Base-by-base conservation (phyloP, 2,888 invertebrate species). In the Ophion costatus region DNA sequence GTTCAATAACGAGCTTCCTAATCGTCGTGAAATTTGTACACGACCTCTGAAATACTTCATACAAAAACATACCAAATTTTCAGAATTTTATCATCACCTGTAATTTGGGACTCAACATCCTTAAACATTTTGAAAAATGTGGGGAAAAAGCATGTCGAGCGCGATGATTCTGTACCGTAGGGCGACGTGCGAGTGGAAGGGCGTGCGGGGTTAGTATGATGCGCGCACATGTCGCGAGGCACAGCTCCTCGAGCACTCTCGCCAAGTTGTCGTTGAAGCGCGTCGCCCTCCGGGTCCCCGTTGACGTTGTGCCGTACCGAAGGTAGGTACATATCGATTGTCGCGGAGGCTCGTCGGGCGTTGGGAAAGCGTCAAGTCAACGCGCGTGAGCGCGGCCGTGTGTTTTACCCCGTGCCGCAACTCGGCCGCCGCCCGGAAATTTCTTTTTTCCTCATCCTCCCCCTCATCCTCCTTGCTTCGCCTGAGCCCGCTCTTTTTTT, bases 261-360 rank as follows among this genome's bases (percentile, higher is more conserved):
- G 71, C 56, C 74, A 45, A 85, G 84, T 79, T 76, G 75, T 79
- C 84, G 82, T 80, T 82, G 80, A 85, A 73, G 80, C 85, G 80
- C 85, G 71, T 82, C 80, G 73, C 82, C 73, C 85, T 76, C 77
- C 82, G 73, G 67, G 14, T 51, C 77, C 73, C 69, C 85, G 82
- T 82, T 79, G 84, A 84, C 85, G 85, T 82, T 85, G 73, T 77
- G 82, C 67, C 51, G 56, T 80, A 82, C 82, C 80, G 82, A 85
- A 85, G 80, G 82, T 84, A 84, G 59, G 82, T 85, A 82, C 85
- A 85, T 85, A 85, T 85, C 85, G 85, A 85, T 85, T 85, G 85
- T 85, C 80, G 82, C 69, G 77, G 75, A 67, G 80, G 67, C 85
- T 80, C 45, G 45, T 45, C 82, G 85, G 85, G 85, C 85, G 85